A percentile compares a stretch with the other conserved stretches of the same genome.
phyloP scores from a whole-genome alignment of 2,797 vertebrate species.

The Micromesistius poutassou region DNA sequence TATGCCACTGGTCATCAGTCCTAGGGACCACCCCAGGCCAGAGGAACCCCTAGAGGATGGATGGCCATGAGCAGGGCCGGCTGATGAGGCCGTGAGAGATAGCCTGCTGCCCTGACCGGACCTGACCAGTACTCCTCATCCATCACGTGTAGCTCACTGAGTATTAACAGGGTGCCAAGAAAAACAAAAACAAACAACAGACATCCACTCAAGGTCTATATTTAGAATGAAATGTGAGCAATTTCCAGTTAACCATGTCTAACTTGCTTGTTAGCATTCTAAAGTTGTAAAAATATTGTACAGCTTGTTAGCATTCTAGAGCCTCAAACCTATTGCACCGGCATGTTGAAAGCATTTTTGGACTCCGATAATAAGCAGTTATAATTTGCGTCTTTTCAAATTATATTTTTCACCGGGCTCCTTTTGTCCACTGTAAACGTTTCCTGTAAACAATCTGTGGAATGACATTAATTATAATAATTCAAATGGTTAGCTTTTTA shows the following conservation, averaged over 20 bases:
- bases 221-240: neutral
- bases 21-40: conserved; percentile 49
- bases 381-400: neutral
- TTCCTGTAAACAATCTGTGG: neutral
- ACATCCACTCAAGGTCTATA: neutral
- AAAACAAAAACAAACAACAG: neutral
- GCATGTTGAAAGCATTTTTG: neutral
- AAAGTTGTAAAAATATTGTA: too few species aligned
- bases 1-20: conserved; percentile 53
- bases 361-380: neutral
- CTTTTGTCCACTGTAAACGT: neutral
- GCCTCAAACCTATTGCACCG: neutral
- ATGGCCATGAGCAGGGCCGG: conserved; percentile 59
- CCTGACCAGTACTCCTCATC: conserved; percentile 53
- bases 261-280: too few species aligned
- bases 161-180: neutral
- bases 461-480: neutral
- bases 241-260: too few species aligned
- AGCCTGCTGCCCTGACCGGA: conserved; percentile 36
- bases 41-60: conserved; percentile 60
- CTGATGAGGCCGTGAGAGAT: conserved; percentile 53
- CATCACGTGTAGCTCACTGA: conserved; percentile 48
- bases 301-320: neutral
- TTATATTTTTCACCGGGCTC: neutral
- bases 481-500: neutral